phyloP scores from a whole-genome alignment of 2,113 vertebrate species.

The Haplotaxodon microlepis region DNA sequence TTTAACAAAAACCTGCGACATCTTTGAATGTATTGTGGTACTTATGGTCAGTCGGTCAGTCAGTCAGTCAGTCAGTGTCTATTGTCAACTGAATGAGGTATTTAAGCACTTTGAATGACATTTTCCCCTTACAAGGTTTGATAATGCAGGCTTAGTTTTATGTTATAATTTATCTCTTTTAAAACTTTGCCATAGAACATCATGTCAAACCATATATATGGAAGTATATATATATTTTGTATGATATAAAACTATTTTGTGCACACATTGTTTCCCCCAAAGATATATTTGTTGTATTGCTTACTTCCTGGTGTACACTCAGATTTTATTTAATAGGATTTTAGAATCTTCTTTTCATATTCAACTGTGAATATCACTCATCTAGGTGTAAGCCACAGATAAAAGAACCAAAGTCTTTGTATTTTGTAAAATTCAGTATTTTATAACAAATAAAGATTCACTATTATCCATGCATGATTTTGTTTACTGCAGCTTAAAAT shows the following conservation, averaged over 20 bases:
- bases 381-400: slow-evolving; percentile 45
- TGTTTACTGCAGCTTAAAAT: background rate
- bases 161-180: slow-evolving; percentile 12
- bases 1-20: slow-evolving; percentile 27
- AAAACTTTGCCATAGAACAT: slow-evolving; percentile 25
- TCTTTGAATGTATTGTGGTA: slow-evolving; percentile 65
- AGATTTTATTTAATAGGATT: slow-evolving; percentile 46
- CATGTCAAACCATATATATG: slow-evolving; percentile 17
- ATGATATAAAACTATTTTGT: slow-evolving; percentile 50
- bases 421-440: slow-evolving; percentile 65
- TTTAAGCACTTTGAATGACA: slow-evolving; percentile 62
- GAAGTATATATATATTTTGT: slow-evolving; percentile 43
- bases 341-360: slow-evolving; percentile 29
- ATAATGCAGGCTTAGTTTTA: slow-evolving; percentile 40
- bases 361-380: slow-evolving; percentile 55
- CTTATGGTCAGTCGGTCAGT: slow-evolving; percentile 37
- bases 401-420: slow-evolving; percentile 66
- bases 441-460: slow-evolving; percentile 68
- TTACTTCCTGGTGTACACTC: slow-evolving; percentile 12
- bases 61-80: slow-evolving; percentile 36
- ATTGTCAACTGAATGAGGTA: slow-evolving; percentile 32
- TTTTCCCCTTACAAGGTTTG: slow-evolving; percentile 36
- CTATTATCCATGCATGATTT: background rate
- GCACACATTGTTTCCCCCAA: background rate
- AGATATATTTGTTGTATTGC: slow-evolving; percentile 16